phyloP scores from a whole-genome alignment of 2,888 invertebrate genomes.

The Hirtodrosophila histrioides region DNA sequence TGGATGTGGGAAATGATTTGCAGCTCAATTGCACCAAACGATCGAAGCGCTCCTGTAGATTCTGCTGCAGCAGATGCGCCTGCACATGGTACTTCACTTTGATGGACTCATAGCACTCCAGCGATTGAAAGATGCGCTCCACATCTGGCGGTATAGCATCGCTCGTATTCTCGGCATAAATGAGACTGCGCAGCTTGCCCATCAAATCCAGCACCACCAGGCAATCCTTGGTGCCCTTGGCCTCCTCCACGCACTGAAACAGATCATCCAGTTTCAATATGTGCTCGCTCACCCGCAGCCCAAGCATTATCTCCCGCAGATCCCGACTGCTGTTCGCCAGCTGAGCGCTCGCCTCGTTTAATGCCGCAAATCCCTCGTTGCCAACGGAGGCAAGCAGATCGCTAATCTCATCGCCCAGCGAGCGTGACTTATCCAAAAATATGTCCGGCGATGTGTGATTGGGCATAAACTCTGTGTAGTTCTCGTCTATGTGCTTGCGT shows the following conservation, averaged over 20 bases:
- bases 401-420: conserved; percentile 76
- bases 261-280: conserved; percentile 85
- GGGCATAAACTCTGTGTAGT: conserved; percentile 82
- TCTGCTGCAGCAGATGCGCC: conserved; percentile 80
- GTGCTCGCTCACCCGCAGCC: conserved; percentile 84
- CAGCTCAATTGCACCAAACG: conserved; percentile 81
- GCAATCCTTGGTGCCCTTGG: conserved; percentile 81
- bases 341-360: conserved; percentile 87
- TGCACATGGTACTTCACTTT: conserved; percentile 83
- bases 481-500: conserved; percentile 82
- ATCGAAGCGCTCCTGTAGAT: conserved; percentile 83
- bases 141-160: conserved; percentile 57
- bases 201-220: conserved; percentile 79
- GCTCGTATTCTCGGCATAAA: conserved; percentile 58
- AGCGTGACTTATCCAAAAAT: conserved; percentile 79
- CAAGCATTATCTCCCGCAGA: conserved; percentile 86
- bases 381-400: conserved; percentile 85
- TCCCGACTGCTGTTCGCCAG: conserved; percentile 86
- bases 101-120: conserved; percentile 82
- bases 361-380: conserved; percentile 86
- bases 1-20: conserved; percentile 82
- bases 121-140: conserved; percentile 76
- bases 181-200: conserved; percentile 76
- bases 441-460: conserved; percentile 81
- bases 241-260: conserved; percentile 83